Evolutionary conservation across 2,888 invertebrate species (phyloP), one percentile per base, ranked within the genome.

Genomic region (Cyrtodaria siliqua): DNA sequence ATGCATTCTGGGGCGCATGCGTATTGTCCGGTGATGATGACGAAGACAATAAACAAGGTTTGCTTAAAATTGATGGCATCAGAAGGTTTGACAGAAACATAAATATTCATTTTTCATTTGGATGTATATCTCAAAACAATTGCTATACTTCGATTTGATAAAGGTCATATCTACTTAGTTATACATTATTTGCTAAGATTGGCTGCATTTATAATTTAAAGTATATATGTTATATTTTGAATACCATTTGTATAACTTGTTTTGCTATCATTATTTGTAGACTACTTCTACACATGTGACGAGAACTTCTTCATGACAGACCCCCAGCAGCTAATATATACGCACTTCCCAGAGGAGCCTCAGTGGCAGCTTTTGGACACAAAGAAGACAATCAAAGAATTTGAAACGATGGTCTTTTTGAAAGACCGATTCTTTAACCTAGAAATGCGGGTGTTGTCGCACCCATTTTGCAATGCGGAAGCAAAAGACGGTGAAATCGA

Each of bases 221-320:
- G n/a, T n/a, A n/a, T n/a, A n/a, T n/a, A n/a, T n/a, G n/a, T n/a
- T n/a, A n/a, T n/a, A n/a, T n/a, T n/a, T n/a, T n/a, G n/a, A n/a
- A n/a, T n/a, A n/a, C n/a, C n/a, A n/a, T n/a, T n/a, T n/a, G n/a
- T 33, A 33, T 33, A 33, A 33, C 33, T 33, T 33, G 12, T 33
- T 8, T 33, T 33, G 4, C 33, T 33, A 8, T 33, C 33, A 8
- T 12, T 33, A 33, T 33, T 33, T 33, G 12, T 44, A 75, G 81
- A 81, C 56, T 81, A 78, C 38, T 71, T 67, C 29, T 89, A 89
- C 75, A 83, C 76, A 27, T 82, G 86, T 40, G 91, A 91, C 70
- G 91, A 91, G 68, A 89, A 89, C 70, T 91, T 88, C 68, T 91
- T 91, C 82, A 82, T 91, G 20, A 83, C 90, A 1, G 91, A 91